Conservation (phyloP, 2,113 vertebrate genomes). For the Macaca nemestrina region DNA sequence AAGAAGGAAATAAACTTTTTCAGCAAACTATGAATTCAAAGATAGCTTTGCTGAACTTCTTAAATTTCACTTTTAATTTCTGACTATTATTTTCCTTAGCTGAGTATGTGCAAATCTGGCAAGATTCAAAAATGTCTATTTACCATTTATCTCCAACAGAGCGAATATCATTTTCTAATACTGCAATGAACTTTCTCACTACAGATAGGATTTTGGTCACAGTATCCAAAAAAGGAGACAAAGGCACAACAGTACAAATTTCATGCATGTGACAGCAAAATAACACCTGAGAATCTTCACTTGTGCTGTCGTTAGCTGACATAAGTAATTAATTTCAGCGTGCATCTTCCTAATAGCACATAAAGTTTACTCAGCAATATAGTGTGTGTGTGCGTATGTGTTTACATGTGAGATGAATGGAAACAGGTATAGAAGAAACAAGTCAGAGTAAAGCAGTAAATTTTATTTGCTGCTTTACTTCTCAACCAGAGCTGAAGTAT, state of each 20-base stretch:
- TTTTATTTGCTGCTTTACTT: background rate
- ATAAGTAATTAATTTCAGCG: background rate
- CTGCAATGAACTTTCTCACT: background rate
- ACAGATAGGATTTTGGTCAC: background rate
- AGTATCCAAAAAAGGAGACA: background rate
- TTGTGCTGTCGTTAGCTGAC: background rate
- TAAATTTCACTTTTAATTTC: constrained; percentile 17
- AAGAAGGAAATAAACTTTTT: constrained; percentile 14
- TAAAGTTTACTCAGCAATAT: background rate
- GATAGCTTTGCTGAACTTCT: background rate
- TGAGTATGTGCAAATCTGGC: background rate
- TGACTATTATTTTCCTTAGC: background rate
- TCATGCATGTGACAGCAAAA: background rate
- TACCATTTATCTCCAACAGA: constrained; percentile 35
- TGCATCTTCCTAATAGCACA: background rate
- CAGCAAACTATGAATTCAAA: constrained; percentile 8
- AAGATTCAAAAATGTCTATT: constrained; percentile 43
- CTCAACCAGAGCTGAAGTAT: background rate
- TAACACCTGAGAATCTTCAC: background rate
- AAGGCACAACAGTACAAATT: background rate
- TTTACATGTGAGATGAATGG: background rate
- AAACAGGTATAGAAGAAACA: background rate
- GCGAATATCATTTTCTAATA: constrained; percentile 35
- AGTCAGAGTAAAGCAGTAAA: background rate
- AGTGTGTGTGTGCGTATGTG: background rate